Conservation (phyloP, 2,888 invertebrate genomes). For the Drosophila neotestacea region DNA sequence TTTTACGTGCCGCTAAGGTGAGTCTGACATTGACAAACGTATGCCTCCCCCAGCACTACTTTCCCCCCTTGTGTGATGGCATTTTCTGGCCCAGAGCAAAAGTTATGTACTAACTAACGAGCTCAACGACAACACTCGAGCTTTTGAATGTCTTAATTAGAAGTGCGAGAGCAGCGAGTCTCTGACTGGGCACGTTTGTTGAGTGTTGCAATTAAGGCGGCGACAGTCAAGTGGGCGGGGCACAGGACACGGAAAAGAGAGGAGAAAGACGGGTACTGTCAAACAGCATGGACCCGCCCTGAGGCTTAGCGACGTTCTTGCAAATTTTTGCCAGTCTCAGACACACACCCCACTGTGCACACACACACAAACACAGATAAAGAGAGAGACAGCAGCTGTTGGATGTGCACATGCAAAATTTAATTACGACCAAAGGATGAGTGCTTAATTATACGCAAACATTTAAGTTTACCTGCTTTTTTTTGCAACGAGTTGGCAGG, state of each 20-base stretch:
- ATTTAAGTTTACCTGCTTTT: conserved; percentile 82
- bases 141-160: conserved; percentile 79
- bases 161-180: conserved; percentile 52
- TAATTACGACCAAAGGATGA: conserved; percentile 85
- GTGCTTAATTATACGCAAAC: conserved; percentile 85
- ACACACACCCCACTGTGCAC: conserved; percentile 9
- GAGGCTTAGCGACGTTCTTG: conserved; percentile 39
- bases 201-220: conserved; percentile 75
- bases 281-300: conserved; percentile 45
- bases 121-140: conserved; percentile 80
- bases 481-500: conserved; percentile 56
- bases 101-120: conserved; percentile 80
- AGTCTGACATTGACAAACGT: conserved; percentile 71
- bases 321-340: conserved; percentile 46
- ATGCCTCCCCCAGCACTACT: neutral
- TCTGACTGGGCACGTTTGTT: conserved; percentile 54
- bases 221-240: conserved; percentile 52
- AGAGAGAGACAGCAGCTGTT: conserved; percentile 48
- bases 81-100: conserved; percentile 65
- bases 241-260: too few species aligned
- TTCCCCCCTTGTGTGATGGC: neutral
- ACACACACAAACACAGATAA: neutral
- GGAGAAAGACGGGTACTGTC: too few species aligned
- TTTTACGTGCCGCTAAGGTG: conserved; percentile 48
- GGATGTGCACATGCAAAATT: conserved; percentile 85